Evolutionary conservation across 2,113 vertebrate species (phyloP).

Genomic region (Oreochromis tanganicae): DNA sequence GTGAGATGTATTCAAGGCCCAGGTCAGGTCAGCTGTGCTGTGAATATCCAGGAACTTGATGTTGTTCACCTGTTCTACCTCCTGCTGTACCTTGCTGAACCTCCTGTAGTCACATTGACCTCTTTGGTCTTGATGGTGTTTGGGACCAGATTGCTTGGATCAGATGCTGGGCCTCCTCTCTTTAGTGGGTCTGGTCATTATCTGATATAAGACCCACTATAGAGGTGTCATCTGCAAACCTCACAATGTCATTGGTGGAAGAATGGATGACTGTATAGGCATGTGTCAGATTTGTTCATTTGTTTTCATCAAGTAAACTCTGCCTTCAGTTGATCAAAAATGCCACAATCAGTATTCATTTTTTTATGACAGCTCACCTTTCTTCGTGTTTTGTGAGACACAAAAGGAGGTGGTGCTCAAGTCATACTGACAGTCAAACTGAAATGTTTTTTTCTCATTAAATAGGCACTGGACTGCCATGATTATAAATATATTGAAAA

Average conservation of each 20-base stretch:
- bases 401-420: neutral
- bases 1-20: neutral
- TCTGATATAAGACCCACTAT: fast-evolving
- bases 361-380: neutral
- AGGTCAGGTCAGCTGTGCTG: neutral
- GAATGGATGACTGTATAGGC: neutral
- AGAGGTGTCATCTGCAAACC: neutral
- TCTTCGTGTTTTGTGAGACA: neutral
- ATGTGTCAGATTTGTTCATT: neutral
- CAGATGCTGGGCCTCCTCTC: neutral
- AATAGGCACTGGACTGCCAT: neutral
- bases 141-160: neutral
- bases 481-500: neutral
- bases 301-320: neutral
- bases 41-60: neutral
- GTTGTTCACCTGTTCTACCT: neutral
- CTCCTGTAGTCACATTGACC: neutral
- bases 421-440: neutral
- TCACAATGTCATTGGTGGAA: neutral
- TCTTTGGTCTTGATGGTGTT: neutral
- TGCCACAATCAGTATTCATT: neutral
- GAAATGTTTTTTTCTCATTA: neutral
- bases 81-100: neutral
- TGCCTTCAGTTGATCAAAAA: neutral
- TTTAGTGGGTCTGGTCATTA: neutral